Evolutionary conservation across 2,113 vertebrate genomes (phyloP), one percentile per base, ranked within the genome.

Genomic region (Myanophis thanlyinensis): DNA sequence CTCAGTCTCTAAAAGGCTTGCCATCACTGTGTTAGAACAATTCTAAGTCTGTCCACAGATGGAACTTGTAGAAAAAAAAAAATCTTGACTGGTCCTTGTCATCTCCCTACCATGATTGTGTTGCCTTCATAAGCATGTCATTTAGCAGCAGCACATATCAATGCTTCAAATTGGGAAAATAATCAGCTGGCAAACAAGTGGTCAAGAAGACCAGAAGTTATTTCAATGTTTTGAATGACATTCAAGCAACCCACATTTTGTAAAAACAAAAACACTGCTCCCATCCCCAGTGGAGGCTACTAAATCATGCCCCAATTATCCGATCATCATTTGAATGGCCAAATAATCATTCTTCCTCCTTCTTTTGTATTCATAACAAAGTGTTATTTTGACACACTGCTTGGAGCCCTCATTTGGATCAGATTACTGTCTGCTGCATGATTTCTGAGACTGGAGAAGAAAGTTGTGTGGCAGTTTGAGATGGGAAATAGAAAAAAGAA

Each of bases 1-100:
- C n/a, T n/a, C n/a, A n/a, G n/a, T n/a, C n/a, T n/a, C n/a, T n/a
- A n/a, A n/a, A n/a, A n/a, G n/a, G n/a, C n/a, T n/a, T n/a, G n/a
- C n/a, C n/a, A n/a, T n/a, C n/a, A n/a, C n/a, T 51, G 12, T 94
- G 51, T 89, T 92, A 85, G 20, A 44, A 92, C 94, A 44, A 73
- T 92, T 89, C 3, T 47, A n/a, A 27, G 35, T 40, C 11, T 67
- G 49, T 44, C 92, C 93, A 92, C 91, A 94, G 93, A 67, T 12
- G 93, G 92, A 88, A 91, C 22, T 20, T 94, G 93, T 89, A 91
- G 46, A 23, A 67, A 59, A 49, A 90, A 62, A 93, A 49, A 90
- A 62, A 93, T 49, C 35, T 27, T 90, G 85, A 47, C 18, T 90
- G 86, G n/a, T 35, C 53, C 22, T 46, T 85, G 85, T 51, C 40